Conservation (phyloP, 2,888 invertebrate species). For the Nemapogon koenigi region DNA sequence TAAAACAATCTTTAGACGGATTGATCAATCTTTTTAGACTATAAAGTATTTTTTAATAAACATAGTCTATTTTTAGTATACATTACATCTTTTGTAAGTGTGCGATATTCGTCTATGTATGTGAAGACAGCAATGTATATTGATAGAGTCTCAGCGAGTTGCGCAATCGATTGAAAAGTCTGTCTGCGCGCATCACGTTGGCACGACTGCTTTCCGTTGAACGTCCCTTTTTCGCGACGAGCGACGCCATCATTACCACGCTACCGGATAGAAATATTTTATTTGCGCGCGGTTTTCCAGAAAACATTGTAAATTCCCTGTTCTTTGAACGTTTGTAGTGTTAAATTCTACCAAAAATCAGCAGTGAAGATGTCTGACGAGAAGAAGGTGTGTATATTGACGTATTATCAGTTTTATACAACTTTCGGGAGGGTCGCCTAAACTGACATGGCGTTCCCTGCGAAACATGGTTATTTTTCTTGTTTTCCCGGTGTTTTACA, state of each 20-base stretch:
- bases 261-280: conserved; percentile 31
- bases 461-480: conserved; percentile 41
- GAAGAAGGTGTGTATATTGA: conserved; percentile 62
- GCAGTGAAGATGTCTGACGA: conserved; percentile 68
- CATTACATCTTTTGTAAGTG: no score
- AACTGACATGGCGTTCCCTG: conserved; percentile 52
- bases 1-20: no score
- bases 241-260: conserved; percentile 57
- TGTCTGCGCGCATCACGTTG: conserved; percentile 2
- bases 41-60: no score
- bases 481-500: conserved; percentile 1
- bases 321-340: conserved; percentile 31
- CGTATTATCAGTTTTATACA: conserved; percentile 36
- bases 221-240: conserved; percentile 45
- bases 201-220: conserved; percentile 2
- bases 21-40: no score
- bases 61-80: no score
- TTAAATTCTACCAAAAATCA: conserved; percentile 30
- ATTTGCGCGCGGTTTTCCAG: no score
- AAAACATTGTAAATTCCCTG: no score
- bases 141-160: neutral
- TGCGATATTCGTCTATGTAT: no score
- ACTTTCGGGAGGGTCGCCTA: conserved; percentile 19
- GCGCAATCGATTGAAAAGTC: conserved; percentile 3
- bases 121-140: no score